Percentiles rank a stretch among this genome's conserved stretches.
These are phyloP conservation scores for Trissonchulus sp. DNA, from an alignment of 2,888 invertebrate species.

Conservation along the genomic window DNA sequence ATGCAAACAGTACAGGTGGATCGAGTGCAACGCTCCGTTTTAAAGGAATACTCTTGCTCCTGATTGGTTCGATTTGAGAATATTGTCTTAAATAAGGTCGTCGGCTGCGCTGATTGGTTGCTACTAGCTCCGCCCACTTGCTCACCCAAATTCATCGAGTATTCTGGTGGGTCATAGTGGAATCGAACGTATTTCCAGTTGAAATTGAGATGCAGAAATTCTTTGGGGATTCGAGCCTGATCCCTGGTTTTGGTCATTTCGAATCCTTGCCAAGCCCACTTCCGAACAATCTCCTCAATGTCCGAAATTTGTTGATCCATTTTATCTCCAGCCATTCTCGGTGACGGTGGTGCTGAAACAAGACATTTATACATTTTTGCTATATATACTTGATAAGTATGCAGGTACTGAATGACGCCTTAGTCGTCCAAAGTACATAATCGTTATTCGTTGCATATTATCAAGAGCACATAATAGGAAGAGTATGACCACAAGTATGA, in stretches of 20 bases:
- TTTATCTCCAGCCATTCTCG: neutral
- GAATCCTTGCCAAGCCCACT: constrained; percentile 53
- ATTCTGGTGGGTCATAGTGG: constrained; percentile 47
- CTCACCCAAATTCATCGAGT: constrained; percentile 35
- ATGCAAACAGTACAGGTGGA: constrained; percentile 51
- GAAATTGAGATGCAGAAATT: constrained; percentile 50
- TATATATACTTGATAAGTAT: no score
- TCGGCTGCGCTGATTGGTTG: constrained; percentile 41
- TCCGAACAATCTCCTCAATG: constrained; percentile 50
- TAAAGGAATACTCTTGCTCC: constrained; percentile 52
- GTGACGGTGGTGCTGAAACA: neutral
- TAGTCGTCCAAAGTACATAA: no score
- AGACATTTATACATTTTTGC: no score
- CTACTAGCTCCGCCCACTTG: constrained; percentile 29
- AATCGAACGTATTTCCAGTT: constrained; percentile 54
- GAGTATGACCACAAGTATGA: no score
- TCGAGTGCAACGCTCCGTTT: constrained; percentile 52
- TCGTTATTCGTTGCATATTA: no score
- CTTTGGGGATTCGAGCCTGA: constrained; percentile 46
- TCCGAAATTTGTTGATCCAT: constrained; percentile 39
- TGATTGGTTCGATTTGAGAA: constrained; percentile 52
- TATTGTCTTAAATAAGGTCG: constrained; percentile 49
- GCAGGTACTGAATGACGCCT: no score
- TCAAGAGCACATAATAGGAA: no score
- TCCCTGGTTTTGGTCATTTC: constrained; percentile 50